Conservation (phyloP, 2,113 vertebrate species). For the Ochotona curzoniae region DNA sequence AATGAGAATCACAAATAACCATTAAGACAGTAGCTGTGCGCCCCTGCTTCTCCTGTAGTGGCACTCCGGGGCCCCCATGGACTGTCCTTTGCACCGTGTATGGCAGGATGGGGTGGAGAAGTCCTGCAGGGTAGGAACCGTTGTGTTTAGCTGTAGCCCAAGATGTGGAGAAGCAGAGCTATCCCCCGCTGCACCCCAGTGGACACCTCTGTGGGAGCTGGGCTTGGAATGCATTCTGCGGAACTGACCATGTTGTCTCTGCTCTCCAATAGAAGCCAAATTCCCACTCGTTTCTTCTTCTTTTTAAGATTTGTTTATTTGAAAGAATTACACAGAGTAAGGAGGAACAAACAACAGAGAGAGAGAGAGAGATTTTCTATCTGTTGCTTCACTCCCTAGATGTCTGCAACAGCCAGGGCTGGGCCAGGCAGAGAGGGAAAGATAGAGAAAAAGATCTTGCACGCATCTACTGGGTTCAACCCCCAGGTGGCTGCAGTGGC, state of each 20-base stretch:
- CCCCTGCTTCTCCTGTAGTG: not conserved
- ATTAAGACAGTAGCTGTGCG: fast-evolving
- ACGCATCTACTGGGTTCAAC: too few species aligned
- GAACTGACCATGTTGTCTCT: not conserved
- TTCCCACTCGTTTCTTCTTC: not conserved
- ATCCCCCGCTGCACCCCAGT: not conserved
- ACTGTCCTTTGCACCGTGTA: not conserved
- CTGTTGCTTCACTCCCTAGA: too few species aligned
- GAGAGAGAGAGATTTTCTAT: too few species aligned
- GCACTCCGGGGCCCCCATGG: too few species aligned
- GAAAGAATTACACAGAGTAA: too few species aligned
- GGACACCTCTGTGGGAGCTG: not conserved
- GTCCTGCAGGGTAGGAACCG: not conserved
- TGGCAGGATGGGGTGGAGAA: too few species aligned
- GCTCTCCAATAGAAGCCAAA: not conserved
- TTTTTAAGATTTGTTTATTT: too few species aligned
- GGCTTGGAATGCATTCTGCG: not conserved
- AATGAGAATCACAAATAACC: not conserved
- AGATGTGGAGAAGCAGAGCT: not conserved
- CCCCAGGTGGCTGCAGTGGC: too few species aligned
- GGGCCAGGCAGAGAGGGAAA: too few species aligned
- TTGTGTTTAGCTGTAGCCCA: not conserved
- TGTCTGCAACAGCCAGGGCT: too few species aligned
- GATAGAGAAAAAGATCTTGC: too few species aligned
- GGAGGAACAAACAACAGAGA: too few species aligned